Base-by-base conservation (phyloP, 2,888 invertebrate species). In the Catotricha subobsoleta region DNA sequence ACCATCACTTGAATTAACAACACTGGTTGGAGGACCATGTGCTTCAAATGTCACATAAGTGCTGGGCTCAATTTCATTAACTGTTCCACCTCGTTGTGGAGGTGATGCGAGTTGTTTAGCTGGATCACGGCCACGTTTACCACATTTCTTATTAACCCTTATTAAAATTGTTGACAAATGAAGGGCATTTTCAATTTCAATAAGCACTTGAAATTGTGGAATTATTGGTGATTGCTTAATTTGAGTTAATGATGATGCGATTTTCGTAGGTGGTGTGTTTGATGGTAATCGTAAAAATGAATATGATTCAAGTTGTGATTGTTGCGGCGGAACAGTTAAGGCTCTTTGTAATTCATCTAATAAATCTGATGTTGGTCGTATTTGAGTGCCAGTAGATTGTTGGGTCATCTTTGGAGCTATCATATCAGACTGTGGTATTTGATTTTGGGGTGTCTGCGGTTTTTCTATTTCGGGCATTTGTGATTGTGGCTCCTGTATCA, bases 31-130 rank as follows among this genome's bases (percentile, higher is more conserved):
- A 38, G 52, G 47, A 21, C 54, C 52, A 18, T 45, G 46, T 3
- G 66, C 65, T 51, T 72, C 71, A 52, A 74, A 74, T 38, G 69
- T 71, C 9, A 74, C 74, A 50, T 74, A 75, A 30, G 70, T 67
- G 50, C 67, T 69, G 9, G 73, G 73, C 37, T 68, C 62, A 12
- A 67, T 58, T 16, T 60, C 58, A 3, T 5, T 34, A 3, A 21
- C 5, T 2, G 2, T 21, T 5, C 20, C 3, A 12, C 3, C 21
- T n/a, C 20, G 18, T n/a, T 33, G 18, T 2, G 33, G 10, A 5
- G 33, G 2, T 12, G 18, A 10, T n/a, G n/a, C n/a, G 40, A 66
- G 10, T 8, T 27, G 27, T 27, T 27, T 27, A 2, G 16, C 51
- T 13, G 55, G 52, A 45, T 53, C 54, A 12, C 58, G 54, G 20